These are phyloP conservation scores for Drosophila heteroneura DNA, from an alignment of 2,888 invertebrate genomes.

Conservation along the genomic window DNA sequence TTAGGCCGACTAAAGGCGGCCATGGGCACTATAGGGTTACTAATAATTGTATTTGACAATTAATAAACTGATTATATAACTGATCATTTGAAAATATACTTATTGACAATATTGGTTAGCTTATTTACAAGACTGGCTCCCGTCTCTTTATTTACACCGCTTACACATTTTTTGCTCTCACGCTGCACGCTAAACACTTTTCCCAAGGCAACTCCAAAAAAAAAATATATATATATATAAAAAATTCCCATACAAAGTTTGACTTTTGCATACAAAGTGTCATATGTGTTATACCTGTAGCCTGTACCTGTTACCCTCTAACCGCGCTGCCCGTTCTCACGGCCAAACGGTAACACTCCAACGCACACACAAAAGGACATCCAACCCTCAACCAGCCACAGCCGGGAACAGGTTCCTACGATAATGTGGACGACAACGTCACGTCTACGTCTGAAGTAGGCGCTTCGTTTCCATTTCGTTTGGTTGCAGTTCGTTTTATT, in stretches of 20 bases:
- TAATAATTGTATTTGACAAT: neutral
- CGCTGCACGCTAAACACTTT: conserved; percentile 37
- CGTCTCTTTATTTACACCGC: conserved; percentile 5
- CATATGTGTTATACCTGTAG: conserved; percentile 42
- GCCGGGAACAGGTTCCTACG: conserved; percentile 58
- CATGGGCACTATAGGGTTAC: neutral
- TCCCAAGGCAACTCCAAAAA: conserved; percentile 56
- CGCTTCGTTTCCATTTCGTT: conserved; percentile 65
- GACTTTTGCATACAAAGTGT: conserved; percentile 72
- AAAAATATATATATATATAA: neutral
- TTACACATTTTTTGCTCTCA: conserved; percentile 21
- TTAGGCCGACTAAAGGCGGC: neutral
- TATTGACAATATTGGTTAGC: neutral
- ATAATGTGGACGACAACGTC: conserved; percentile 46
- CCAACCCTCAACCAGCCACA: conserved; percentile 38
- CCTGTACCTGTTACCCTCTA: conserved; percentile 53
- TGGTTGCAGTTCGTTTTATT: conserved; percentile 60
- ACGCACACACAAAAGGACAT: conserved; percentile 81
- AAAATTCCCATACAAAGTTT: conserved; percentile 69
- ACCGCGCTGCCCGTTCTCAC: conserved; percentile 63
- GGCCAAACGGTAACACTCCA: conserved; percentile 79
- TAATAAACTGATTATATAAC: neutral
- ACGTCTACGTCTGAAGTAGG: conserved; percentile 73
- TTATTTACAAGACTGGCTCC: neutral
- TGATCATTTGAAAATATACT: neutral